Evolutionary conservation across 2,113 vertebrate species (phyloP), one percentile per base, ranked within the genome.

Genomic region (Phyllostomus hastatus): DNA sequence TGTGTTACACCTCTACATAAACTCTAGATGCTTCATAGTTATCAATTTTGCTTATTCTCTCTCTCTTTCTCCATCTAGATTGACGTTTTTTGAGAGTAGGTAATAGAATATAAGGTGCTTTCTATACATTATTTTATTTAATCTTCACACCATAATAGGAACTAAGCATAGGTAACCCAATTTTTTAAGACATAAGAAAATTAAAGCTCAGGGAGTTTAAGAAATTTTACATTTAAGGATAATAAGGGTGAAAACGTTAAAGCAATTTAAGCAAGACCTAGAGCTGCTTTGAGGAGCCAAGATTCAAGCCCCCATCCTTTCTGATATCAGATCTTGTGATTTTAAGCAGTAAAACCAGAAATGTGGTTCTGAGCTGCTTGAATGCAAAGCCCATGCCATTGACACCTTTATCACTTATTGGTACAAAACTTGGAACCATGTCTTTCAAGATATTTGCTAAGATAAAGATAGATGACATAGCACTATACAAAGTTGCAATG

Each of bases 141-240:
- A 90, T 90, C 11, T 16, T 95, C 5, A 15, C 0, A 50, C 5
- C 12, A 35, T 31, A 48, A 54, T 66, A 70, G 73, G 2, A 95
- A 6, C 33, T 89, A 82, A 66, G 48, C 31, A 41, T 76, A 9
- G 64, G n/a, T 48, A 70, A 88, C 15, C 6, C 4, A 41, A 4
- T 64, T 81, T 94, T 88, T 96, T 90, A 95, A 90, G 46, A 50
- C 9, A 38, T 12, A 52, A 70, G 46, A 81, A 64, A 92, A 90
- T 22, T 22, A 94, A 73, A 38, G 5, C 61, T 64, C 31, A 80
- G 17, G 31, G 22, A 64, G 2, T 33, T 35, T 75, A 85, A 78
- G 31, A 75, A 57, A 57, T 22, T 78, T 84, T 81, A 76, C 43
- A 46, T 46, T 57, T 90, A 54, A 76, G 33, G 12, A 81, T 90